These are phyloP conservation scores for Lophura nycthemera DNA, from an alignment of 2,113 vertebrate genomes.

Conservation along the genomic window DNA sequence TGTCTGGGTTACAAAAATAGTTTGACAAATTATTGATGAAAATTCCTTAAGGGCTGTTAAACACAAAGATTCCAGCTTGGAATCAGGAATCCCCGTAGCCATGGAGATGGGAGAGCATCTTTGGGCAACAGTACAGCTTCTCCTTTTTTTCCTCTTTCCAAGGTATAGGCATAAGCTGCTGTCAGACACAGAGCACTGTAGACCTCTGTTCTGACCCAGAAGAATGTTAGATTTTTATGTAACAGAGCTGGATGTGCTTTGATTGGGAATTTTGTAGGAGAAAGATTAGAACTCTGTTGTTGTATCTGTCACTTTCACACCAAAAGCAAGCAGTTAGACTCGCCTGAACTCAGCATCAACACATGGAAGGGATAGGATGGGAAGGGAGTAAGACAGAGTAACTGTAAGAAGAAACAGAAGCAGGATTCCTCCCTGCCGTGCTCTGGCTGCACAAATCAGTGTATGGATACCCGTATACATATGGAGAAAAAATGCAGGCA, in stretches of 20 bases:
- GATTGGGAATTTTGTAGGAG: neutral
- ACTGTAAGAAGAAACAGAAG: neutral
- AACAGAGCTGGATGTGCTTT: neutral
- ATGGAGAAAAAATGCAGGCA: neutral
- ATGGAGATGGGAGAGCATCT: neutral
- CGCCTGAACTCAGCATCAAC: neutral
- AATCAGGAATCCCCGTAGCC: neutral
- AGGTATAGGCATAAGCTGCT: neutral
- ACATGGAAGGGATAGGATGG: neutral
- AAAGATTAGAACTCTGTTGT: neutral
- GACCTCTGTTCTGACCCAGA: neutral
- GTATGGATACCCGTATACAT: neutral
- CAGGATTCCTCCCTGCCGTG: neutral
- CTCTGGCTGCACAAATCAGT: neutral
- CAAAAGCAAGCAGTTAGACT: neutral
- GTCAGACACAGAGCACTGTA: neutral
- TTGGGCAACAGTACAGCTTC: neutral
- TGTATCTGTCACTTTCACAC: slow-evolving; percentile 14
- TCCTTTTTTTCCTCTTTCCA: neutral
- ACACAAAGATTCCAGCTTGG: neutral
- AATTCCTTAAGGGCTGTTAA: neutral
- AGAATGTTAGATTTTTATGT: neutral
- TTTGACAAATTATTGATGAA: neutral
- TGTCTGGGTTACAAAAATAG: neutral
- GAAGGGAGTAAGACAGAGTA: neutral